phyloP scores from a whole-genome alignment of 2,888 invertebrate genomes.

The Atrina japonica region DNA sequence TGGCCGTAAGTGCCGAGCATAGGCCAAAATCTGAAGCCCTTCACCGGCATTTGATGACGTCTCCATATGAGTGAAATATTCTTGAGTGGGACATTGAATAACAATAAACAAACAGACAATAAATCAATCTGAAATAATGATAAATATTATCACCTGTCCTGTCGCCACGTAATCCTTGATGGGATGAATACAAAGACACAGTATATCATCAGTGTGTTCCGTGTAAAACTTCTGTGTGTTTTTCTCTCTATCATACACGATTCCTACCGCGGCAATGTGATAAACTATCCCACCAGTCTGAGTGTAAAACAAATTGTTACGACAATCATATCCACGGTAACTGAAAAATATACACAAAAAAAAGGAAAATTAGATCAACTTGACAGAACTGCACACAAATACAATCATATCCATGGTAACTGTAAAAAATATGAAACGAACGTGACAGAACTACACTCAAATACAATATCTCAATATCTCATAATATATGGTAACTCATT shows the following conservation, averaged over 20 bases:
- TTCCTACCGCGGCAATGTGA: constrained; percentile 81
- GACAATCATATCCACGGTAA: constrained; percentile 81
- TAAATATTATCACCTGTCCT: constrained; percentile 75
- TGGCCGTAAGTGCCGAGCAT: too few species aligned
- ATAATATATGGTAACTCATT: too few species aligned
- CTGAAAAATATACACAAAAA: constrained; percentile 71
- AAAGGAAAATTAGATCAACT: too few species aligned
- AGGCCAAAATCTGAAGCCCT: too few species aligned
- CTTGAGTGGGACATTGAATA: too few species aligned
- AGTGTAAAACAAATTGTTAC: constrained; percentile 81
- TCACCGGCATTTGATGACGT: too few species aligned
- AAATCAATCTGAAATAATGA: too few species aligned
- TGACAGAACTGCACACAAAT: too few species aligned
- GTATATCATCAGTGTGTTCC: constrained; percentile 81
- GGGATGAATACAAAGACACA: constrained; percentile 81
- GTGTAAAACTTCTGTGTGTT: constrained; percentile 80
- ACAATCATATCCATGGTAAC: constrained; percentile 82
- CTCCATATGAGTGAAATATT: too few species aligned
- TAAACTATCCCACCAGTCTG: constrained; percentile 80
- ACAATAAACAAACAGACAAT: not conserved
- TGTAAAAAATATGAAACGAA: constrained; percentile 63
- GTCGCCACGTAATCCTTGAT: constrained; percentile 80
- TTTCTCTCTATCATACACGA: constrained; percentile 78
- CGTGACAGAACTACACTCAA: too few species aligned
- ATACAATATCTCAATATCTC: too few species aligned